Conservation (phyloP, 2,797 vertebrate species). For the Psittacula echo region DNA sequence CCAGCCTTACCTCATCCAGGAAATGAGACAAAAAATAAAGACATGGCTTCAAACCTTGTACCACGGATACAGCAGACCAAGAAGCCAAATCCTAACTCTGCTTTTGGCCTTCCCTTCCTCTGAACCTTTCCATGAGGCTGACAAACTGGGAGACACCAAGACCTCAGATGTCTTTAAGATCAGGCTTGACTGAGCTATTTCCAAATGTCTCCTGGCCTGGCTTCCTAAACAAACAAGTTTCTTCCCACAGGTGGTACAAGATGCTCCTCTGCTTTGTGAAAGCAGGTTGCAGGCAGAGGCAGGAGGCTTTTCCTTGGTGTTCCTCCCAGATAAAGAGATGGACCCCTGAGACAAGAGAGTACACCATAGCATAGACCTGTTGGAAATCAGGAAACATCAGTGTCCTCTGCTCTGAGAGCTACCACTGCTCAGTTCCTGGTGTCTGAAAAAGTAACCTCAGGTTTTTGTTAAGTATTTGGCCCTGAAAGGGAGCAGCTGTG, state of each 20-base stretch:
- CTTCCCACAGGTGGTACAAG: neutral
- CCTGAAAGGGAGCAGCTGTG: neutral
- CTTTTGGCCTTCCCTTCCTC: neutral
- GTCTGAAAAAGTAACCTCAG: neutral
- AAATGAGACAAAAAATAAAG: neutral
- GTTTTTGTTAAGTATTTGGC: neutral
- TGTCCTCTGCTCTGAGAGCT: neutral
- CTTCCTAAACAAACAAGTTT: neutral
- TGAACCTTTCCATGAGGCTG: neutral
- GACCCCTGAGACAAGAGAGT: neutral
- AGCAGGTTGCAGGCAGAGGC: neutral
- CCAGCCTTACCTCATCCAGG: neutral
- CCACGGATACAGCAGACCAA: neutral
- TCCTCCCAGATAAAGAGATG: neutral
- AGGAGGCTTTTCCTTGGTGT: neutral
- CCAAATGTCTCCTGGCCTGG: neutral
- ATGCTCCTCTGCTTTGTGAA: neutral
- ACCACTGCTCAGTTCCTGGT: neutral
- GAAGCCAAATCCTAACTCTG: neutral
- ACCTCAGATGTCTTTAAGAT: neutral
- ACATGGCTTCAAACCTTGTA: neutral
- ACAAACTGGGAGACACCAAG: neutral
- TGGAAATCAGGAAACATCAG: neutral
- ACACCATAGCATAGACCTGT: neutral
- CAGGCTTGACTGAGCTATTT: neutral